Percentiles rank a stretch among this genome's conserved stretches.
Conservation (phyloP, 2,888 invertebrate genomes). For the Cristatella mucedo region DNA sequence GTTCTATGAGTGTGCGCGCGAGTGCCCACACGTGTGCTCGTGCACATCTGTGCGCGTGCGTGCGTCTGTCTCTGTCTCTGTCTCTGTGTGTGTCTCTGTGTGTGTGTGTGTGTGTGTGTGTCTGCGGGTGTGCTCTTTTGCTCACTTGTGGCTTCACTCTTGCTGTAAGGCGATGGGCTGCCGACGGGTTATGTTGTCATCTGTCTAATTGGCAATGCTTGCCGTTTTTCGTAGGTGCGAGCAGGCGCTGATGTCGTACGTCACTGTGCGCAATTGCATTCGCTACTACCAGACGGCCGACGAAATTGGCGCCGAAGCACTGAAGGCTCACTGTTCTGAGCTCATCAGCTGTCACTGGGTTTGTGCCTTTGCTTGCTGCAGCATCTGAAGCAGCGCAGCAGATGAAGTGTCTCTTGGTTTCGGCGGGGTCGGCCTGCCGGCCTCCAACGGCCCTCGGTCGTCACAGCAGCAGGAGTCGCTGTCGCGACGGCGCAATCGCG, state of each 20-base stretch:
- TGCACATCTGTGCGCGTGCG: too few species aligned
- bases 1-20: too few species aligned
- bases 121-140: too few species aligned
- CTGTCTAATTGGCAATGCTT: neutral
- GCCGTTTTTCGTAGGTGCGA: constrained; percentile 53
- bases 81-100: too few species aligned
- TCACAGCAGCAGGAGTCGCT: neutral
- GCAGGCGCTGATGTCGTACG: constrained; percentile 65
- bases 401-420: neutral
- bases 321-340: constrained; percentile 58
- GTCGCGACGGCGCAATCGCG: too few species aligned
- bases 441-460: neutral
- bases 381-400: neutral
- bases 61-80: too few species aligned
- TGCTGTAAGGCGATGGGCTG: too few species aligned
- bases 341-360: constrained; percentile 86
- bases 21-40: too few species aligned
- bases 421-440: neutral
- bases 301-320: constrained; percentile 61
- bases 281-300: constrained; percentile 82
- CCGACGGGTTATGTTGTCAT: too few species aligned
- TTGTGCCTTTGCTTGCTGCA: too few species aligned
- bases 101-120: too few species aligned
- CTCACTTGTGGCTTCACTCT: too few species aligned
- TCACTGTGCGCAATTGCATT: constrained; percentile 61